Base-by-base conservation (phyloP, 2,888 invertebrate genomes). In the Drosophila paranaensis region DNA sequence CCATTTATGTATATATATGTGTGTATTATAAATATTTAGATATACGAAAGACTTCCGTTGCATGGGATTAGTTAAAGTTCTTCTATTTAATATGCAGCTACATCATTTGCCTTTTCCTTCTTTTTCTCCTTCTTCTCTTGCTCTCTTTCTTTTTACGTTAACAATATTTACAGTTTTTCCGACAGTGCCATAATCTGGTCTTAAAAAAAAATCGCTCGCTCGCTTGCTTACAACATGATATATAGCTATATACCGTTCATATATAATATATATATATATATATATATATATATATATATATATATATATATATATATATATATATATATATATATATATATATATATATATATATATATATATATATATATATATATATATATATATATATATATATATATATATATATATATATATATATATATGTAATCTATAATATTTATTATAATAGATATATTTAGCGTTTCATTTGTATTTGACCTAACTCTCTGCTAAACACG, bases 161-260 rank as follows among this genome's bases (percentile, higher is more conserved):
- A 87, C 86, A 87, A 85, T 89, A 86, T 81, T 77, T 81, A 85
- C 86, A 82, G 45, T 20, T 50, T 65, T 72, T 79, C 73, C 57
- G 77, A 79, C 61, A 71, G 61, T 68, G 63, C 56, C 75, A 66
- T 77, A 77, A 77, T 78, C 79, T 69, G 60, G 55, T 72, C 62
- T 76, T 79, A 66, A 79, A 88, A 33, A 33, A 71, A 76, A 81
- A 65, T 71, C 80, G 80, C 80, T 68, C 80, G 80, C 80, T 68
- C 68, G 69, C 30, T 73, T 73, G 71, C 78, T 71, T 83, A 86
- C 80, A 86, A 82, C 89, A 86, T 70, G 73, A 78, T 76, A 78
- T 83, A 80, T 58, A 70, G 57, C 74, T 71, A 69, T 79, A 68
- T 65, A 60, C 55, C 46, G 37, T 64, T 5, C n/a, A n/a, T n/a